Percentiles rank a stretch among this genome's conserved stretches.
Conservation (phyloP, 1,140 invertebrate species). For the Cydia fagiglandana region DNA sequence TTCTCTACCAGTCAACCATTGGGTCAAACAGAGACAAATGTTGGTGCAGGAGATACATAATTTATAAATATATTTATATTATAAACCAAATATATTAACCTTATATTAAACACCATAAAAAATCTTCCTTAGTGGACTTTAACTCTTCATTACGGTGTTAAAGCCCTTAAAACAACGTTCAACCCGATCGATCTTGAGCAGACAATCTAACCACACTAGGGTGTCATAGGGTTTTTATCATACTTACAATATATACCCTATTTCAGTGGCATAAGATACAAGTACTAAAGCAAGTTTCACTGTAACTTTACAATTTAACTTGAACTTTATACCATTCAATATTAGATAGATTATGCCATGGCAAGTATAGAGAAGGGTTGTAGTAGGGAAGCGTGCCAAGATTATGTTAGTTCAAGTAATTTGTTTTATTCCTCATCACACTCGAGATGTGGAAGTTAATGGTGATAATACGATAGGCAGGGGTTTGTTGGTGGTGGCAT, state of each 20-base stretch:
- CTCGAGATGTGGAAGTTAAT: slow-evolving; percentile 14
- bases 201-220: slow-evolving; percentile 11
- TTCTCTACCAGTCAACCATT: too few relatives aligned
- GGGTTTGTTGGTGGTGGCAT: not conserved
- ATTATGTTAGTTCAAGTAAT: slow-evolving; percentile 16
- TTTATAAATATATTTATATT: too few relatives aligned
- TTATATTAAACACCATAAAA: not conserved
- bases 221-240: not conserved
- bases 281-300: not conserved
- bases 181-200: slow-evolving; percentile 12
- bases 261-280: not conserved
- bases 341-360: not conserved
- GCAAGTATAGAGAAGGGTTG: not conserved
- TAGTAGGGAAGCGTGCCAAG: slow-evolving; percentile 13
- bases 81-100: too few relatives aligned
- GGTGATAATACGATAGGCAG: not conserved
- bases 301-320: not conserved
- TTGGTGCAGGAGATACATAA: too few relatives aligned
- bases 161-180: not conserved
- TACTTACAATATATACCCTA: not conserved
- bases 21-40: too few relatives aligned
- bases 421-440: slow-evolving; percentile 22
- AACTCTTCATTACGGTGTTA: not conserved
- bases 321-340: not conserved
- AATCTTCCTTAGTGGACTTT: not conserved